phyloP scores from a whole-genome alignment of 2,113 vertebrate species.

The Stegastes partitus region DNA sequence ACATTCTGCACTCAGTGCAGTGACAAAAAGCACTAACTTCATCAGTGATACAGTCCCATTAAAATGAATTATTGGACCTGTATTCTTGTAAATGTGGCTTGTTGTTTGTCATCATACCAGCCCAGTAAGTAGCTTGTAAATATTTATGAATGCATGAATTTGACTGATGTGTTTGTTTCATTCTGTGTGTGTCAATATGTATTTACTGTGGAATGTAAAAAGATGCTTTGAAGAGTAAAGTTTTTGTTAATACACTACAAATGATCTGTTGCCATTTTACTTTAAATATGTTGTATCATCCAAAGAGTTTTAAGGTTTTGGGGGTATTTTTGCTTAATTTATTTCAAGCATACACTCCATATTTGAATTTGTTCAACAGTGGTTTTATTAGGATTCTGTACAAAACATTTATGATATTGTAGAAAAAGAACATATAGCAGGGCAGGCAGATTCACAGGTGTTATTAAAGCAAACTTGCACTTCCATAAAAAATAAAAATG shows the following conservation, averaged over 20 bases:
- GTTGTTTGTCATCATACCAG: slow-evolving; percentile 19
- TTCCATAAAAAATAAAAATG: slow-evolving; percentile 1
- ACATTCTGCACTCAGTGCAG: slow-evolving; percentile 87
- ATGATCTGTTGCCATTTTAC: neutral
- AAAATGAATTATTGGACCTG: slow-evolving; percentile 1
- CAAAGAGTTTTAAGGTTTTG: slow-evolving; percentile 6
- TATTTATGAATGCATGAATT: slow-evolving; percentile 52
- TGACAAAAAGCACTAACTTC: slow-evolving; percentile 38
- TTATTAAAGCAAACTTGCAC: neutral
- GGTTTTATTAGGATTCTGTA: slow-evolving; percentile 4
- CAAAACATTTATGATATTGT: neutral
- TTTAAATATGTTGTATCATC: neutral
- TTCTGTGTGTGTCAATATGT: slow-evolving; percentile 32
- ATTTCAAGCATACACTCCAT: slow-evolving; percentile 39
- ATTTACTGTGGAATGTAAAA: slow-evolving; percentile 38
- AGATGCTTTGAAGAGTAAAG: slow-evolving; percentile 20
- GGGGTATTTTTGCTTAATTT: too few species aligned
- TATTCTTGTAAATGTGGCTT: neutral
- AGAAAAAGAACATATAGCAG: neutral
- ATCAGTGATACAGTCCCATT: neutral
- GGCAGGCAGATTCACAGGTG: neutral
- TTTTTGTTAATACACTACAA: neutral
- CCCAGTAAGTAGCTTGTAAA: slow-evolving; percentile 65
- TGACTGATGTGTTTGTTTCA: slow-evolving; percentile 29
- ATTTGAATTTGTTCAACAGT: neutral